These are phyloP conservation scores for Anoncus sp. DNA, from an alignment of 2,888 invertebrate species.

Conservation along the genomic window DNA sequence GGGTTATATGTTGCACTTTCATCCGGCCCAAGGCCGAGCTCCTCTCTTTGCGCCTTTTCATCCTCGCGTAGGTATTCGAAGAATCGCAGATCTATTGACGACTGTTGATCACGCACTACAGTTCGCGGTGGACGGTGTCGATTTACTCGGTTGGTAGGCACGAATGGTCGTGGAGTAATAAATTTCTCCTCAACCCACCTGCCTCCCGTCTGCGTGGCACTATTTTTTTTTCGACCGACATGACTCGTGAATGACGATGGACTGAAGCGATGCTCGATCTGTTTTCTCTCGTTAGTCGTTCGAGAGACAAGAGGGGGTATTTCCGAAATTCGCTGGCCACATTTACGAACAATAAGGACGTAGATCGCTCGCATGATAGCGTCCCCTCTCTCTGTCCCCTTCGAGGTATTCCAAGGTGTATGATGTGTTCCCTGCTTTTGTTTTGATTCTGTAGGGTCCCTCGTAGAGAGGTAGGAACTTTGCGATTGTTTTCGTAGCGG, in stretches of 20 bases:
- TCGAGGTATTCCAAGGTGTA: background rate
- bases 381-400: background rate
- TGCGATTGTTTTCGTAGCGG: background rate
- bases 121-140: background rate
- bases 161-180: background rate
- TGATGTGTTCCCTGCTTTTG: background rate
- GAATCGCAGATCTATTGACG: background rate
- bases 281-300: too few species aligned
- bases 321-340: too few species aligned
- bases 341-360: background rate
- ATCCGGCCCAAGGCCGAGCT: background rate
- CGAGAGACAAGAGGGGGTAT: too few species aligned
- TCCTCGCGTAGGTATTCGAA: background rate
- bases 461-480: background rate
- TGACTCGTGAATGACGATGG: background rate
- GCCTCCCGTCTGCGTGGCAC: background rate
- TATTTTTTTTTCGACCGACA: background rate
- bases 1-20: background rate
- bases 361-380: background rate
- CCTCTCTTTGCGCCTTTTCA: background rate
- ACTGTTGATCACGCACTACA: background rate
- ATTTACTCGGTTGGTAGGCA: background rate
- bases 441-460: background rate
- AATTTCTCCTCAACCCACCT: background rate
- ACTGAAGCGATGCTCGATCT: background rate